Percentiles rank a stretch among this genome's conserved stretches.
These are phyloP conservation scores for Enteromius treurensis DNA, from an alignment of 2,797 vertebrate genomes.

Conservation along the genomic window DNA sequence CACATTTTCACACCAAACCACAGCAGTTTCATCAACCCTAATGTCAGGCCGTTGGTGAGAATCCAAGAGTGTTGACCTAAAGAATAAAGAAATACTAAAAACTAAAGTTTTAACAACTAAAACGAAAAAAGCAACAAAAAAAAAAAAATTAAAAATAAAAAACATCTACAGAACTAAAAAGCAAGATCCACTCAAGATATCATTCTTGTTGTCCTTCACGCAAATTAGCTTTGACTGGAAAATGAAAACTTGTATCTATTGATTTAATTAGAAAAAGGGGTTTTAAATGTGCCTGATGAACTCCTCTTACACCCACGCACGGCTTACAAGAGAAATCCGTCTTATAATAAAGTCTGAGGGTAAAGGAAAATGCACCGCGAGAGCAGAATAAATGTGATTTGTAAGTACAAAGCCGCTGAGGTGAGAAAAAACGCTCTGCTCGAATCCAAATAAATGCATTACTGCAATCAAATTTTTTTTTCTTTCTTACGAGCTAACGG, in stretches of 20 bases:
- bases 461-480: constrained; percentile 27
- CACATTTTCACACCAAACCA: background rate
- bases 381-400: constrained; percentile 47
- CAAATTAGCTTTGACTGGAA: constrained; percentile 22
- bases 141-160: background rate
- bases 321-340: constrained; percentile 17
- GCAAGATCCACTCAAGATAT: background rate
- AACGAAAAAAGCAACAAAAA: background rate
- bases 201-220: constrained; percentile 1
- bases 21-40: constrained; percentile 14
- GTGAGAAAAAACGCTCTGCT: constrained; percentile 39
- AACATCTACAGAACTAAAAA: background rate
- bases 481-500: constrained; percentile 49
- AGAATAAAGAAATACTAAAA: background rate
- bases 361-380: background rate
- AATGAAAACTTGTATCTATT: constrained; percentile 33
- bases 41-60: background rate
- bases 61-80: background rate
- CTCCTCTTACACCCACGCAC: constrained; percentile 18
- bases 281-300: constrained; percentile 32
- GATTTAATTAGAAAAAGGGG: constrained; percentile 46
- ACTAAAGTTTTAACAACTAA: background rate
- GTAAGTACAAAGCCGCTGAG: constrained; percentile 46
- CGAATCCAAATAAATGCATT: constrained; percentile 52
- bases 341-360: constrained; percentile 30